phyloP scores from a whole-genome alignment of 2,113 vertebrate genomes.

The Galbula dea region DNA sequence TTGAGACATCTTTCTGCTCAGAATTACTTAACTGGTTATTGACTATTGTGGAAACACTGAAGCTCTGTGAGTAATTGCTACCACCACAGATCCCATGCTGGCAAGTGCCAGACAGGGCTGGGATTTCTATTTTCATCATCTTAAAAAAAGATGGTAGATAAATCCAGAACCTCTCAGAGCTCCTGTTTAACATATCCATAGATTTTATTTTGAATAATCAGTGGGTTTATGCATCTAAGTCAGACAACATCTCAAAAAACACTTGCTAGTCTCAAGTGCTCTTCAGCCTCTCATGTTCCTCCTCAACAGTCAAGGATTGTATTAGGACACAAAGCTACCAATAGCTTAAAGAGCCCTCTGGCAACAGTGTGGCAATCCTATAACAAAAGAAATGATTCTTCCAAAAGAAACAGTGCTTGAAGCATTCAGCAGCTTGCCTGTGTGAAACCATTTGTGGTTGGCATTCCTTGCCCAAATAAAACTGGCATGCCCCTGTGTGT shows the following conservation, averaged over 20 bases:
- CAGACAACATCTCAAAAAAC: background rate
- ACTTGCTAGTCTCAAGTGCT: background rate
- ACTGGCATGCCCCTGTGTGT: background rate
- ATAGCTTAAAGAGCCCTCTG: background rate
- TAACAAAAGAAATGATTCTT: constrained; percentile 22
- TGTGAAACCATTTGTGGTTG: background rate
- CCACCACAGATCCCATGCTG: background rate
- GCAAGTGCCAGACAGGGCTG: background rate
- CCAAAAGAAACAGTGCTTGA: background rate
- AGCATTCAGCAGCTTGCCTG: background rate
- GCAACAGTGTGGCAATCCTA: background rate
- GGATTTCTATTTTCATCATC: background rate
- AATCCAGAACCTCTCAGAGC: background rate
- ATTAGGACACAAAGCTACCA: background rate
- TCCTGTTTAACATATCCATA: background rate
- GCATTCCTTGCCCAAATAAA: background rate
- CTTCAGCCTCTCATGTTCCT: background rate
- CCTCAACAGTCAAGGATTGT: background rate
- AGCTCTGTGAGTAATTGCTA: constrained; percentile 22
- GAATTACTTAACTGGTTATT: constrained; percentile 35
- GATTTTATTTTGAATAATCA: background rate
- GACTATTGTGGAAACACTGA: background rate
- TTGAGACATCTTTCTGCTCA: background rate
- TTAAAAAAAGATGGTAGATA: background rate
- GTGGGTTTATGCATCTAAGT: background rate